Evolutionary conservation across 2,797 vertebrate genomes (phyloP), one percentile per base, ranked within the genome.

Genomic region (Sebastes vulpes): DNA sequence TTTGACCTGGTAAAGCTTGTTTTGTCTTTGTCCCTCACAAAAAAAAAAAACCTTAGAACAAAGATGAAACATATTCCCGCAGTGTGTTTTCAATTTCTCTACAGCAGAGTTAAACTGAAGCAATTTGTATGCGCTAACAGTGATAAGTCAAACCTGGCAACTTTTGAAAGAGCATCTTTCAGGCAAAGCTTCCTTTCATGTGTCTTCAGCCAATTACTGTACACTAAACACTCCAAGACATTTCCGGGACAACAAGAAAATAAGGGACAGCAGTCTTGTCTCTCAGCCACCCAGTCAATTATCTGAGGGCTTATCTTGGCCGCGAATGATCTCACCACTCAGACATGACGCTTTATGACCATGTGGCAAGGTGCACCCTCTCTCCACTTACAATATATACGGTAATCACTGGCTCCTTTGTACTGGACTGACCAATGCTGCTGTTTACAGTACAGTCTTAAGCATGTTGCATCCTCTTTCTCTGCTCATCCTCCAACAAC

Each of bases 1-100:
- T 83, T 79, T 92, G 82, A 91, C 79, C 86, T 75, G 77, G 56
- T 42, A 52, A 80, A 82, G 73, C 32, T 38, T 79, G 38, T 87
- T 83, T 86, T 74, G 58, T 81, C 66, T 86, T 86, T 72, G 29
- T 72, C 77, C 52, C 12, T 29, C 10, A 23, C 48, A 65, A 31
- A 12, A 57, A 53, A 53, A 46, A 12, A 57, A 20, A 0, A 10
- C 0, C 3, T 54, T 50, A 16, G n/a, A 48, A 52, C 14, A 56
- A 61, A 75, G 60, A 72, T 77, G 21, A 74, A 71, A 60, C 53
- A 52, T 48, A 71, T 82, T 70, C 42, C 29, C 46, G 46, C 56
- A 52, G 31, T 67, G 56, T 84, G 84, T 84, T 89, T 91, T 70
- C 65, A 85, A 68, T 91, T 83, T 78, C 56, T 72, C 48, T 26